phyloP scores from a whole-genome alignment of 35 echinoderm and acorn worm species.

The Heliocidaris erythrogramma region DNA sequence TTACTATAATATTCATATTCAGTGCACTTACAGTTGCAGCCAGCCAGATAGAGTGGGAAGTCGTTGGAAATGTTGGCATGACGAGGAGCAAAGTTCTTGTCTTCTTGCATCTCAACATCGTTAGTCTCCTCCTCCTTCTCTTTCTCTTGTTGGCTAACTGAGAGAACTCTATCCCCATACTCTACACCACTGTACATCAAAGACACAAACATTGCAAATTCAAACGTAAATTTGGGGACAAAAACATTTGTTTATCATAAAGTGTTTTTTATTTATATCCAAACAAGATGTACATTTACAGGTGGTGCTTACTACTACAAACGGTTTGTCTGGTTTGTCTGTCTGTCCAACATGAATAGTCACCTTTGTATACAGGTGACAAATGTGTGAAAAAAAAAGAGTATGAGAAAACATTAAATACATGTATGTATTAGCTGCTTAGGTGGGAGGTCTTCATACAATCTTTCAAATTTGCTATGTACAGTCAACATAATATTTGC shows the following conservation, averaged over 20 bases:
- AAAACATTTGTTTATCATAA: not conserved
- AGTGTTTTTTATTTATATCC: not conserved
- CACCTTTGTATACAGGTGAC: not conserved
- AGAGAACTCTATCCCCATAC: not conserved
- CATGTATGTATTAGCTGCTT: too few species aligned
- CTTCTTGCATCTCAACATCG: constrained; percentile 53
- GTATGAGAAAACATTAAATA: too few species aligned
- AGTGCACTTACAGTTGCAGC: constrained; percentile 57
- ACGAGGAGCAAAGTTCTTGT: constrained; percentile 64
- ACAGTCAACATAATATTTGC: too few species aligned
- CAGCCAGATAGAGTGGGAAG: constrained; percentile 64
- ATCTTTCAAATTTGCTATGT: too few species aligned
- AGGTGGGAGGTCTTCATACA: too few species aligned
- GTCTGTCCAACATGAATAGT: not conserved
- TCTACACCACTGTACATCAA: not conserved
- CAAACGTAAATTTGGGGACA: not conserved
- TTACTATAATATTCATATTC: too few species aligned
- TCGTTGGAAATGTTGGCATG: constrained; percentile 42
- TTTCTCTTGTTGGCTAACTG: constrained; percentile 20
- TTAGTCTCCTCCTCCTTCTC: constrained; percentile 36
- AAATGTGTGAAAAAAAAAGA: too few species aligned
- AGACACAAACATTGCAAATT: not conserved
- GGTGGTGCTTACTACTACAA: too few species aligned
- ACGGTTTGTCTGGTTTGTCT: too few species aligned
- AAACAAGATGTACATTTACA: too few species aligned